Base-by-base conservation (phyloP, 1,140 invertebrate species). In the Acyrthosiphon pisum region DNA sequence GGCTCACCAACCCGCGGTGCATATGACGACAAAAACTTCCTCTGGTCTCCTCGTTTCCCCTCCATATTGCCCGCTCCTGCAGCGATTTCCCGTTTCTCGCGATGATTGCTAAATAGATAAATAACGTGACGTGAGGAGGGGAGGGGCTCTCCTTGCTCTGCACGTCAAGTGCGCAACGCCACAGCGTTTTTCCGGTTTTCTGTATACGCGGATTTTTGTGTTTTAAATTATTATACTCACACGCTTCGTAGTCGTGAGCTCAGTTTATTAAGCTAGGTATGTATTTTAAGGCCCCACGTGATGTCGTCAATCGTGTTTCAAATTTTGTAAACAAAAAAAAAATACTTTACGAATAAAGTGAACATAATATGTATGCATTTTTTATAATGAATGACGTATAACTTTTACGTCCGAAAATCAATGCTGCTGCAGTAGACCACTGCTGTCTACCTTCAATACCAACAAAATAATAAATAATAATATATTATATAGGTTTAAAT, bases 1-100 rank as follows among this genome's bases (percentile, higher is more conserved):
- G 56, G 53, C 53, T 90, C 89, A 90, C 89, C 89, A 90, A 90
- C 89, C 89, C 89, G 11, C 53, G 35, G 14, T 41, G n/a, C 60
- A 76, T 76, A 76, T 30, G 30, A 56, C 87, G 44, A 88, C 86
- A 41, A 88, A 48, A 48, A 88, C n/a, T 37, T 89, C 88, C 50
- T 89, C 48, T 89, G 35, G 50, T 53, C 50, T 89, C 26, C 35
- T 89, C 86, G 30, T 87, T 50, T 20, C 84, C 44, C 84, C 84
- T 48, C 44, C 23, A 9, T 1, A 3, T 48, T 26, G 2, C 30
- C 86, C 44, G 18, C 44, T 87, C 86, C 46, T 48, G 46, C 6
- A 14, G 30, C 60, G 60, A 68, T 68, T 76, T n/a, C 60, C 60
- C n/a, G 60, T 76, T 76, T 76, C 60, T 76, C 60, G 30, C 60